These are phyloP conservation scores for Genyomyrus donnyi DNA, from an alignment of 2,113 vertebrate species.

Conservation along the genomic window DNA sequence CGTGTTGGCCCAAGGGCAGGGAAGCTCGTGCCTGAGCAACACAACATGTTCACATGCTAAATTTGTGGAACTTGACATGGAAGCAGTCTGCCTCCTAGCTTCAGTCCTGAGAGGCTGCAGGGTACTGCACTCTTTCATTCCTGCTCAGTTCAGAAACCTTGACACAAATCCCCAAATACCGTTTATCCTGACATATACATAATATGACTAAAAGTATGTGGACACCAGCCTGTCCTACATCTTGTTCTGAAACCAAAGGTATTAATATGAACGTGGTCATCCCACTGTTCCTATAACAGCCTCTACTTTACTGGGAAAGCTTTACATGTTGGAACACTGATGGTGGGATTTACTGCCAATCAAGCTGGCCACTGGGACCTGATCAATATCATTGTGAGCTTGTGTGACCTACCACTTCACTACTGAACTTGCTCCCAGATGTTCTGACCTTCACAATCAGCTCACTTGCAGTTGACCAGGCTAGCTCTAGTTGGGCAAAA, in stretches of 20 bases:
- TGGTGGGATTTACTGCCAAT: neutral
- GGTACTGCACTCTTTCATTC: neutral
- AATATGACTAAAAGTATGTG: neutral
- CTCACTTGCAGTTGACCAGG: neutral
- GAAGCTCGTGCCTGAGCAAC: neutral
- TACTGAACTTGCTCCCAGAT: neutral
- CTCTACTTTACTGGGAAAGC: neutral
- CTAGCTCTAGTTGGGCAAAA: neutral
- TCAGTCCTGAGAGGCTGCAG: conserved; percentile 4
- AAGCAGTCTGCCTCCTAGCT: neutral
- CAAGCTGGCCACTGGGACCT: neutral
- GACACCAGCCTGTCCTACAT: neutral
- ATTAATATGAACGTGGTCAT: neutral
- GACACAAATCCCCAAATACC: neutral
- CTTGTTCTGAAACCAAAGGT: neutral
- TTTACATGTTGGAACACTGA: neutral
- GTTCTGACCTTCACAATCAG: neutral
- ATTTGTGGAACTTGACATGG: neutral
- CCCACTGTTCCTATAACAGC: neutral
- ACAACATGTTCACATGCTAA: neutral
- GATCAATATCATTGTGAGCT: neutral
- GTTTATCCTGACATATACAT: neutral
- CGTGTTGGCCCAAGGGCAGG: neutral
- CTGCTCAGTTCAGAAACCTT: neutral
- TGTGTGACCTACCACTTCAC: neutral